These are phyloP conservation scores for Seira musarum DNA, from an alignment of 2,888 invertebrate species.

Conservation along the genomic window DNA sequence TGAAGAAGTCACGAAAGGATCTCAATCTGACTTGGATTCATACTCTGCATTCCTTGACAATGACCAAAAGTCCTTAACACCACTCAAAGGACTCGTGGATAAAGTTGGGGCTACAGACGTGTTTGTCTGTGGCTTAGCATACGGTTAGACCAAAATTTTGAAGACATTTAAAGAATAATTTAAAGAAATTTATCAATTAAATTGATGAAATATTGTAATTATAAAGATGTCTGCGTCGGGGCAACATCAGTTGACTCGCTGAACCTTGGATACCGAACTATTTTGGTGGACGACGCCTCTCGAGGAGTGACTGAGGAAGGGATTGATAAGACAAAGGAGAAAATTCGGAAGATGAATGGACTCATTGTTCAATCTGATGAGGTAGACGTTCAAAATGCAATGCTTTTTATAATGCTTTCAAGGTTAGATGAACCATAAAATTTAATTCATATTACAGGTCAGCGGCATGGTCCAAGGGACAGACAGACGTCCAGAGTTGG, in stretches of 20 bases:
- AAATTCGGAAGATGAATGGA: slow-evolving; percentile 83
- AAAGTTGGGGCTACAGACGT: slow-evolving; percentile 89
- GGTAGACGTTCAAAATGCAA: slow-evolving; percentile 74
- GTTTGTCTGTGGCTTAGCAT: slow-evolving; percentile 94
- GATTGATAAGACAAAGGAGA: slow-evolving; percentile 86
- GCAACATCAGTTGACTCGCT: slow-evolving; percentile 91
- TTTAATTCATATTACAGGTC: slow-evolving; percentile 76
- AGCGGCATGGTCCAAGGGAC: slow-evolving; percentile 89
- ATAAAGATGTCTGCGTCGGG: slow-evolving; percentile 70
- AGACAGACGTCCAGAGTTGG: slow-evolving; percentile 89
- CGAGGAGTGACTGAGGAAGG: slow-evolving; percentile 89
- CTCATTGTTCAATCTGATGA: slow-evolving; percentile 85
- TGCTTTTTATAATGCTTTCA: neutral
- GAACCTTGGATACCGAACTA: slow-evolving; percentile 91
- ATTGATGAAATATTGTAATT: neutral
- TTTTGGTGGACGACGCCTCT: slow-evolving; percentile 91
- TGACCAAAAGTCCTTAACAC: slow-evolving; percentile 90
- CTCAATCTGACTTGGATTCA: slow-evolving; percentile 95
- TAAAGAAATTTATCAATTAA: slow-evolving; percentile 7
- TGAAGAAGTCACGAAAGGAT: slow-evolving; percentile 91
- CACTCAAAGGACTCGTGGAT: slow-evolving; percentile 85
- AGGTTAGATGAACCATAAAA: neutral
- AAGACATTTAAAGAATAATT: slow-evolving; percentile 73
- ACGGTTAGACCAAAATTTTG: slow-evolving; percentile 98
- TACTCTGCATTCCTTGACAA: slow-evolving; percentile 99